Evolutionary conservation across 1,140 invertebrate species (phyloP), one percentile per base, ranked within the genome.

Genomic region (Drosophila truncata): DNA sequence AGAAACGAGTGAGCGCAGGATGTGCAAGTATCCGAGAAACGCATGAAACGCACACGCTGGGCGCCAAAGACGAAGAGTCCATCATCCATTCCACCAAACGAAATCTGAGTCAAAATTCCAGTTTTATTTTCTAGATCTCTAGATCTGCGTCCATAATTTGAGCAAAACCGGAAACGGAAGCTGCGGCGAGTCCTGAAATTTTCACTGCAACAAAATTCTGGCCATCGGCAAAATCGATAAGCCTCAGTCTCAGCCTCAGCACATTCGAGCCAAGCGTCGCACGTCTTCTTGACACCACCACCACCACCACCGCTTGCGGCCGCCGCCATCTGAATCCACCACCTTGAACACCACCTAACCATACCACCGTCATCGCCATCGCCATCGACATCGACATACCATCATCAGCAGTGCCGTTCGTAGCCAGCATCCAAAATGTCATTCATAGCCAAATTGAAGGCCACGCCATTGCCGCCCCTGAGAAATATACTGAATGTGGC

Each of bases 401-500:
- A 79, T 64, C 71, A 84, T 72, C 66, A 33, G 47, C 44, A 47
- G 44, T 2, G 23, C 46, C 46, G 47, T 47, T 49, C 61, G 35
- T 58, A 78, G 66, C 52, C 64, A 67, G 60, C 60, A 65, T 52
- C 44, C 75, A 84, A 71, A 65, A 93, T 93, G 92, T 84, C 92
- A 79, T 93, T 93, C 78, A 81, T 93, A 81, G 82, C 90, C 72
- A 92, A 93, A 79, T 78, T 93, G 47, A 92, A 92, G 78, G 86
- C 91, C 55, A 81, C 80, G 41, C 84, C 91, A 78, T 93, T 96
- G 78, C 96, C 97, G 16, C 96, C 96, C 31, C 91, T 97, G 47
- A 94, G 95, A 78, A 96, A 96, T 82, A 95, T 96, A 18, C 91
- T 97, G 71, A 96, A 96, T 88, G 96, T 97, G 55, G 96, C 96